These are phyloP conservation scores for Nettapus auritus DNA, from an alignment of 2,113 vertebrate species.

Conservation along the genomic window DNA sequence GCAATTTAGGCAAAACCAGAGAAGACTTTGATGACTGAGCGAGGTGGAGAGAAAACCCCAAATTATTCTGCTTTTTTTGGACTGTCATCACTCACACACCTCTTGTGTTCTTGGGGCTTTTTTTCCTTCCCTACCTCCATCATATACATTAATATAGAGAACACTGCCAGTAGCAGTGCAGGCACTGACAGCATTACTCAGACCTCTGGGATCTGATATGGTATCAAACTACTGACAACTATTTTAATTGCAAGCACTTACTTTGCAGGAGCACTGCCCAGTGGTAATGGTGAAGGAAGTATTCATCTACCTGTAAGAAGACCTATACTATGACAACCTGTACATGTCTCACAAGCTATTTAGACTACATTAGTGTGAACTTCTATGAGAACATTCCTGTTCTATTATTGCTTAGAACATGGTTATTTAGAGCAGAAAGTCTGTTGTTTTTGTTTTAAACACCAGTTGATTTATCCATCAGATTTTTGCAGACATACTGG, in stretches of 20 bases:
- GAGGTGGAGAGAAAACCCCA: not conserved
- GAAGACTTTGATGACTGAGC: not conserved
- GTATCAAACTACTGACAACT: not conserved
- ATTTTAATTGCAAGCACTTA: not conserved
- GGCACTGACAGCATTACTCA: not conserved
- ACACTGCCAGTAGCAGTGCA: not conserved
- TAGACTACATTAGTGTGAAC: not conserved
- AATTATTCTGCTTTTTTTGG: not conserved
- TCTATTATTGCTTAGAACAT: not conserved
- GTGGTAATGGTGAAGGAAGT: not conserved
- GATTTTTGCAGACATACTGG: not conserved
- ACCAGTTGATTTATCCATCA: not conserved
- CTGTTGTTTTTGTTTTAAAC: not conserved
- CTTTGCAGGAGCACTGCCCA: not conserved
- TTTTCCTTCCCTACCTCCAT: not conserved
- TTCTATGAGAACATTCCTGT: not conserved
- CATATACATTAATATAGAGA: not conserved
- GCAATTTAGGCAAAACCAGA: not conserved
- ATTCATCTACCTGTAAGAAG: not conserved
- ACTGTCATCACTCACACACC: not conserved
- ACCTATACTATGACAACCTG: not conserved
- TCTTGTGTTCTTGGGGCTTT: not conserved
- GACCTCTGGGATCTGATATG: not conserved
- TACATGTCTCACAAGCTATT: fast-evolving
- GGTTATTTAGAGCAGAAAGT: not conserved